Evolutionary conservation across 2,113 vertebrate genomes (phyloP), one percentile per base, ranked within the genome.

Genomic region (Castor canadensis): DNA sequence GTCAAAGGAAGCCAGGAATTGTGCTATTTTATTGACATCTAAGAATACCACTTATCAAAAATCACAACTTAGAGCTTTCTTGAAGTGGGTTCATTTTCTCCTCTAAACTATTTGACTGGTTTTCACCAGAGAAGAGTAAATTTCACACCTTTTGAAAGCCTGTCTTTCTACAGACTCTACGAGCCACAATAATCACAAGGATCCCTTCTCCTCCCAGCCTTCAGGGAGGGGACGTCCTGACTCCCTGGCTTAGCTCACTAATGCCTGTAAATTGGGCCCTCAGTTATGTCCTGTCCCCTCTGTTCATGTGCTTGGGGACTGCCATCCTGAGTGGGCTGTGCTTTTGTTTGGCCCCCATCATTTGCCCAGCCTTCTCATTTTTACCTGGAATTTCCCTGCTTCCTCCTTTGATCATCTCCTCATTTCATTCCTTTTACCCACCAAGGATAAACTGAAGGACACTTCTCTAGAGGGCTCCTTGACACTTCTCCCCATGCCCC

Each of bases 81-180:
- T 92, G 58, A 89, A 96, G 95, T 93, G 84, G 84, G 20, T 88
- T 96, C 87, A 92, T 97, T 95, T 96, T 93, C 92, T 93, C 66
- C 76, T 95, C 47, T 76, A 91, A 94, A 52, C 87, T 90, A 92
- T 92, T 95, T 95, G 95, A 91, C 60, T 87, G 54, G 13, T 71
- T 97, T 94, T 93, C 20, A 0, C 90, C 38, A 40, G 69, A 88
- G 82, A 95, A 94, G 60, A 93, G 66, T 89, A 90, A 82, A 93
- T 95, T 89, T 94, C 94, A 94, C 47, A 7, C 64, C 12, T 43
- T 60, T 86, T 80, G 40, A 75, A 60, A 87, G 76, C 71, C 83
- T 6, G 5, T 87, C 89, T 94, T 83, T 28, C 72, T 26, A 24
- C 3, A 9, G 49, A 26, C 69, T 66, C 45, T n/a, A 32, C 32